Base-by-base conservation (phyloP, 2,113 vertebrate genomes). In the Phoenicopterus ruber region DNA sequence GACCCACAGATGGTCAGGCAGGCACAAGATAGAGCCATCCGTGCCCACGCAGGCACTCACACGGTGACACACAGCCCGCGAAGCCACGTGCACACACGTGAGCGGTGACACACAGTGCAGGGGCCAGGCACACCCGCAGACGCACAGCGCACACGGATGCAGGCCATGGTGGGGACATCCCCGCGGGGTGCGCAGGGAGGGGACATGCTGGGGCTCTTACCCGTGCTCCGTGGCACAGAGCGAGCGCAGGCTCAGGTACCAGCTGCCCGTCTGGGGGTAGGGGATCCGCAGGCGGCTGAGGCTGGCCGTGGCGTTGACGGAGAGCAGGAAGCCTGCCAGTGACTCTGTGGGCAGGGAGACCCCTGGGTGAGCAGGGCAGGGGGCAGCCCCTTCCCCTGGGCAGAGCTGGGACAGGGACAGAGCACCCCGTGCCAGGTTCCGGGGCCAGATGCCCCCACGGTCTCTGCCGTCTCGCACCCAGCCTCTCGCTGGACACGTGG, bases 221-320 rank as follows among this genome's bases (percentile, higher is more conserved):
- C 99, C 98, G 0, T 98, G 98, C 55, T 99, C 98, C 0, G 97
- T 98, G 93, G 98, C 97, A n/a, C 99, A 99, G 14, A 99, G 98
- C 0, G 99, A 99, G 84, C 99, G 99, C 81, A 99, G 98, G 52
- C 99, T 99, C 82, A 99, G 98, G 97, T 99, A 99, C 99, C 99
- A 99, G 86, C 98, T 99, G 80, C 99, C 99, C 0, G 99, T 99
- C 97, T 99, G 99, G 4, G 99, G 99, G 91, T 99, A 99, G 1
- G 99, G 99, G 61, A 99, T 99, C 88, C 99, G 98, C 85, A 99
- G 96, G 86, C 99, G 99, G 96, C 99, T 98, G 86, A 99, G 96
- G 89, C 98, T 99, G 94, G 98, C 96, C 0, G 98, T 98, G 59
- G 98, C 81, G 3, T 99, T 99, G 76, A 99, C 98, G 0, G 99